phyloP scores from a whole-genome alignment of 2,113 vertebrate genomes.

The Odocoileus hemionus region DNA sequence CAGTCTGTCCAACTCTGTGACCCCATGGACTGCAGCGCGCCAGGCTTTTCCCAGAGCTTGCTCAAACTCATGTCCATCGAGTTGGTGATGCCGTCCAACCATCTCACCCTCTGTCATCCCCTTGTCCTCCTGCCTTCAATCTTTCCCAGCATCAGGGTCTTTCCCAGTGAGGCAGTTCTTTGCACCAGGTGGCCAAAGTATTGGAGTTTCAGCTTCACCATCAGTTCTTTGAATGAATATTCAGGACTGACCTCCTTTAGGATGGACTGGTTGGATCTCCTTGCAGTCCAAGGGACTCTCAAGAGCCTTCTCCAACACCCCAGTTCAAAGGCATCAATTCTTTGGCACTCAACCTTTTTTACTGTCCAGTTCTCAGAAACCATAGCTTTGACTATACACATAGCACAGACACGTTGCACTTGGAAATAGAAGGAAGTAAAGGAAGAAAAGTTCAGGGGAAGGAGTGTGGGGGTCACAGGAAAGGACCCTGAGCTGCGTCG shows the following conservation, averaged over 20 bases:
- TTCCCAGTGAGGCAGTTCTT: neutral
- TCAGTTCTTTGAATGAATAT: neutral
- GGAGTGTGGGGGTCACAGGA: neutral
- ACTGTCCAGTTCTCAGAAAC: neutral
- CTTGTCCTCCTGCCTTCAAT: neutral
- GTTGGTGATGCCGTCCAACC: neutral
- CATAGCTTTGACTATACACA: neutral
- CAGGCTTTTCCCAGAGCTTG: neutral
- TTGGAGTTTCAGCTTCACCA: neutral
- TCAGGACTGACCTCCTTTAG: neutral
- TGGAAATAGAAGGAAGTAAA: neutral
- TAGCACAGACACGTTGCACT: neutral
- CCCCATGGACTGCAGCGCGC: neutral
- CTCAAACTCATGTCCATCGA: neutral
- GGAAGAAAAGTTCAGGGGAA: neutral
- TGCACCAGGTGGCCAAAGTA: neutral
- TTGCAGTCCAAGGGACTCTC: neutral
- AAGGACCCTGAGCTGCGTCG: neutral
- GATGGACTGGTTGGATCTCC: neutral
- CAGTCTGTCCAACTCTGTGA: neutral
- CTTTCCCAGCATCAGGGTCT: neutral
- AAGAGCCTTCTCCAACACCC: neutral
- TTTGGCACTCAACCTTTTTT: fast-evolving
- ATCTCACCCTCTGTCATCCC: neutral
- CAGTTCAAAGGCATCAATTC: neutral